Percentiles rank a stretch among this genome's conserved stretches.
Conservation (phyloP, 2,113 vertebrate species). For the Prochilodus magdalenae region DNA sequence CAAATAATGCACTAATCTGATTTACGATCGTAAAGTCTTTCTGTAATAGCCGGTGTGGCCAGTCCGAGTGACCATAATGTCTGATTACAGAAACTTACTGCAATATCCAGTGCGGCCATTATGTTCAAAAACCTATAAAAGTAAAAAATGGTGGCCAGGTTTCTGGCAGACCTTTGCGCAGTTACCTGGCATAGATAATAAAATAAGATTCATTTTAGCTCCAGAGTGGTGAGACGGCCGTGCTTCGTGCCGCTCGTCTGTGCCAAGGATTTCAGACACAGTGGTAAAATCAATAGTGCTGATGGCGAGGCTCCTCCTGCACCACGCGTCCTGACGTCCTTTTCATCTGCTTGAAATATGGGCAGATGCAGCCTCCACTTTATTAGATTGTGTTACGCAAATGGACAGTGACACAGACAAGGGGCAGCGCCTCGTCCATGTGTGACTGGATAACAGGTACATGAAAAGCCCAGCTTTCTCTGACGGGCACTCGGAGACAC, state of each 20-base stretch:
- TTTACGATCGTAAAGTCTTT: background rate
- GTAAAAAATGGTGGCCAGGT: slow-evolving; percentile 17
- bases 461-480: background rate
- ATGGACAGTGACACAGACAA: slow-evolving; percentile 2
- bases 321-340: slow-evolving; percentile 8
- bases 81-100: background rate
- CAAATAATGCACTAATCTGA: background rate
- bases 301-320: slow-evolving; percentile 5
- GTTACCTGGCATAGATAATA: slow-evolving; percentile 38
- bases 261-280: slow-evolving; percentile 21
- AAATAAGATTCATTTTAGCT: slow-evolving; percentile 37
- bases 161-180: slow-evolving; percentile 29
- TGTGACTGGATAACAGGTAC: background rate
- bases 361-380: slow-evolving; percentile 20
- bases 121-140: slow-evolving; percentile 22
- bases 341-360: slow-evolving; percentile 36
- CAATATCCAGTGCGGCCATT: slow-evolving; percentile 14
- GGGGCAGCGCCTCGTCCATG: background rate
- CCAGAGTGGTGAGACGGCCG: slow-evolving; percentile 27
- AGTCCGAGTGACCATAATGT: background rate
- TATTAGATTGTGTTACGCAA: slow-evolving; percentile 16
- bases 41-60: background rate
- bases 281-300: slow-evolving; percentile 33
- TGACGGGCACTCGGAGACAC: background rate
- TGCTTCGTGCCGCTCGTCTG: background rate